These are phyloP conservation scores for Mermis nigrescens DNA, from an alignment of 2,888 invertebrate genomes.

Conservation along the genomic window DNA sequence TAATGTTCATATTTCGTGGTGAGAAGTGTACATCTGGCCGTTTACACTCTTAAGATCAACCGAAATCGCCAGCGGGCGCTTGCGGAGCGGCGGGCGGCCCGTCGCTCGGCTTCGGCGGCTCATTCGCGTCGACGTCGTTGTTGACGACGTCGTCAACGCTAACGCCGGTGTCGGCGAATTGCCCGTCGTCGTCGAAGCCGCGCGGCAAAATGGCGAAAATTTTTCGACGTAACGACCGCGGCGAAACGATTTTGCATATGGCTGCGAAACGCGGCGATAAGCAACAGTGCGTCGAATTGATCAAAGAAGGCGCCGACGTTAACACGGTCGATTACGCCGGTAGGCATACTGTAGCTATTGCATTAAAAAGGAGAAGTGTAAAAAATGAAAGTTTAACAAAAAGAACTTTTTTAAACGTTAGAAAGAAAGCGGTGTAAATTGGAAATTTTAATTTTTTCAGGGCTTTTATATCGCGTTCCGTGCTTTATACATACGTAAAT, in stretches of 20 bases:
- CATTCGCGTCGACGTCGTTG: not conserved
- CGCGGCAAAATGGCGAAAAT: conserved; percentile 10
- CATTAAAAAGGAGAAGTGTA: no score
- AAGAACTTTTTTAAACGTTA: no score
- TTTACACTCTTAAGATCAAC: no score
- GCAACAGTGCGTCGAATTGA: conserved; percentile 50
- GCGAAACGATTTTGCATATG: conserved; percentile 58
- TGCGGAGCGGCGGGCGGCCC: not conserved
- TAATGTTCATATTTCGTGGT: no score
- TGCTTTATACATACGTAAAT: no score
- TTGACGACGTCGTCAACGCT: not conserved
- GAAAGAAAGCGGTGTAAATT: no score
- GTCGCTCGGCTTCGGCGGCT: not conserved
- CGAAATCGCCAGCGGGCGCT: no score
- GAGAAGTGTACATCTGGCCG: no score
- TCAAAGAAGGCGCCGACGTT: conserved; percentile 55
- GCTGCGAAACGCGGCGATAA: conserved; percentile 60
- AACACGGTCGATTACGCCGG: conserved; percentile 61
- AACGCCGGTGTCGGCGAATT: not conserved
- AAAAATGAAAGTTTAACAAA: no score
- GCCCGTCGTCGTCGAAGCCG: not conserved
- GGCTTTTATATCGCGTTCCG: no score
- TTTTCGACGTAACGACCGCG: conserved; percentile 49
- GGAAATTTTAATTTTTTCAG: no score
- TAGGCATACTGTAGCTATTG: no score